Evolutionary conservation across 2,888 invertebrate genomes (phyloP), one percentile per base, ranked within the genome.

Genomic region (Chydorus sphaericus): DNA sequence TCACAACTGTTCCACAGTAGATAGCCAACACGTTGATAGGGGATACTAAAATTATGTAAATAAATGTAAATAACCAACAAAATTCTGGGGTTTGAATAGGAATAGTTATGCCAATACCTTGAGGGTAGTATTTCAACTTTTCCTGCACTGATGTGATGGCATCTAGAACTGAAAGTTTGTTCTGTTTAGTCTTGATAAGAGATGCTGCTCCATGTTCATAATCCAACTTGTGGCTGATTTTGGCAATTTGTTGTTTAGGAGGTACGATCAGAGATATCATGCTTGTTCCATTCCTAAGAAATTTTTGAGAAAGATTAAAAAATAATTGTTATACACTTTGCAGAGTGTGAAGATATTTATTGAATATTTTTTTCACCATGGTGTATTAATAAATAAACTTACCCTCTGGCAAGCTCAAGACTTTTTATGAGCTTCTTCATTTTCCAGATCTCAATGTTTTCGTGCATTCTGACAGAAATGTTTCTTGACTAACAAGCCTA

Each of bases 381-480:
- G 36, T 44, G 4, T 14, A n/a, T 16, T 36, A 14, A 36, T 36
- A 20, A 44, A 14, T 23, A 5, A 29, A 23, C 48, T 83, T 74
- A 98, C 97, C 98, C 98, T 76, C 98, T 81, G 48, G 98, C 98
- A 79, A 96, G 86, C 76, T 99, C 97, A 75, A 98, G 80, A 74
- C 96, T 97, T 77, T 98, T 98, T 68, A 98, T 99, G 63, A 98
- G 83, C 75, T 97, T 97, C 75, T 98, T 98, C 73, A 98, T 98
- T 79, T 99, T 99, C 98, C 98, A 99, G 74, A 99, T 98, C 79
- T 99, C 98, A 61, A 98, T 97, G 82, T 89, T 89, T 75, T 91
- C 91, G 73, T 91, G 90, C 55, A 49, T 55, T 23, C n/a, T 33
- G 52, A 29, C n/a, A n/a, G n/a, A 23, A 36, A 8, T 36, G 33